Evolutionary conservation across 2,888 invertebrate genomes (phyloP), one percentile per base, ranked within the genome.

Genomic region (Choristoneura rosaceana): DNA sequence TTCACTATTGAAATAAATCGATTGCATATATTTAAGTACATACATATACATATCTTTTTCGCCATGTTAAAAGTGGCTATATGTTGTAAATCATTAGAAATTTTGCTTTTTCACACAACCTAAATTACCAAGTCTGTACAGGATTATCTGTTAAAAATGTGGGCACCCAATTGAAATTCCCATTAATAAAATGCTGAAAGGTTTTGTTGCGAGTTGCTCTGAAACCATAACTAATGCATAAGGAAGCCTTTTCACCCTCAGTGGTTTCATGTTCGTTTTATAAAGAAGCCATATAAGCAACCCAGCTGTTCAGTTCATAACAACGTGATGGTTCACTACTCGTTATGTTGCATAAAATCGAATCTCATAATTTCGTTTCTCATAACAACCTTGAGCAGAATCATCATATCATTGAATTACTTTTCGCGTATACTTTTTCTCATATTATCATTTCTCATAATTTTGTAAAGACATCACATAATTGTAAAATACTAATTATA

Each of bases 221-320:
- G 71, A 70, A 77, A 77, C 74, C 79, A 75, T 76, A 78, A 80
- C 78, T 81, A 82, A 81, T 84, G 83, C 80, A 84, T 81, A 81
- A 85, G 85, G 89, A 92, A 92, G 89, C 92, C 92, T 89, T 89
- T 91, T 90, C 86, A 84, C 84, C 79, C 85, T 82, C 82, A 79
- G 75, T 78, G 77, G 79, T 81, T 83, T 86, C 84, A 84, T 84
- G 83, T 84, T 82, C 84, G 81, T 84, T 87, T 87, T 86, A 82
- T 83, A 85, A 81, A 81, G 91, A 92, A 92, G 85, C 90, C 92
- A 76, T 82, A 75, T 77, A 87, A 88, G 63, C 62, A 70, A 52
- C 50, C 50, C 60, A 69, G 52, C 69, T 73, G 68, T 64, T 64
- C 63, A 60, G 68, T 64, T 64, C 63, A 60, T 64, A 47, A 58